Conservation (phyloP, 1,140 invertebrate genomes). For the Physella acuta region DNA sequence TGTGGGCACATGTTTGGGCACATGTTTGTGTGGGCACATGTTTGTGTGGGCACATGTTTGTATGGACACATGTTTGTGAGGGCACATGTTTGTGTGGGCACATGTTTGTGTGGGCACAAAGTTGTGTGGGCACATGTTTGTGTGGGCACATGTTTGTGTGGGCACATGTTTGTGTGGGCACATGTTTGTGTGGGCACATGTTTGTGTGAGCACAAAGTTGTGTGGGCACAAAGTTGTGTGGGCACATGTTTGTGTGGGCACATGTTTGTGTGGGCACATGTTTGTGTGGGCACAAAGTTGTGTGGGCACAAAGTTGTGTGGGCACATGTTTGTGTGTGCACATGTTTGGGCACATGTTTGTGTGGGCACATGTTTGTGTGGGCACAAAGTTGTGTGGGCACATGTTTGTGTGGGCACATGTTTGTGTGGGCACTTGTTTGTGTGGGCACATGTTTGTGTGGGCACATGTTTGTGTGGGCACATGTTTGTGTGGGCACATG, state of each 20-base stretch:
- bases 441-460: not conserved
- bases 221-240: too few relatives aligned
- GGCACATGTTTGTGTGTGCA: constrained; percentile 11
- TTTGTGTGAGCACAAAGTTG: not conserved
- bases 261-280: too few relatives aligned
- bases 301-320: too few relatives aligned
- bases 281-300: too few relatives aligned
- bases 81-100: constrained; percentile 20
- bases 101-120: constrained; percentile 19
- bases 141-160: not conserved
- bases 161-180: not conserved
- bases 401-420: not conserved
- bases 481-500: not conserved
- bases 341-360: constrained; percentile 22
- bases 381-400: constrained; percentile 18
- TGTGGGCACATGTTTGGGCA: too few relatives aligned
- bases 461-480: not conserved
- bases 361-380: constrained; percentile 21
- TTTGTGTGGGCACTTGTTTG: not conserved
- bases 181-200: not conserved
- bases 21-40: too few relatives aligned
- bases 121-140: not conserved
- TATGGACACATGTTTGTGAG: constrained; percentile 20
- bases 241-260: too few relatives aligned
- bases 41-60: constrained; percentile 4